Evolutionary conservation across 2,888 invertebrate species (phyloP), one percentile per base, ranked within the genome.

Genomic region (Cephus runcator): DNA sequence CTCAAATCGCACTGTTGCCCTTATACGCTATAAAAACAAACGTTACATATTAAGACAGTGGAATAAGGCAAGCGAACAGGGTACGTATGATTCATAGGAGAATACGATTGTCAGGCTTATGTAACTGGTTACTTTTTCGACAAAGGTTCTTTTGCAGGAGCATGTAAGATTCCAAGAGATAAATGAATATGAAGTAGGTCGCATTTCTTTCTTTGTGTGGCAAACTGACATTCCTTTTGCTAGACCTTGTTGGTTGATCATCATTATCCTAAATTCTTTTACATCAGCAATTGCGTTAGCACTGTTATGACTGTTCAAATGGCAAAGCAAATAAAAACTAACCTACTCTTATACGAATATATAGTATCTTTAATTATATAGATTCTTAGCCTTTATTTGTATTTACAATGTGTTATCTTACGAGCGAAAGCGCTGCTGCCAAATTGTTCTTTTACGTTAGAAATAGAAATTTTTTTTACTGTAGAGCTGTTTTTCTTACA

Each of bases 1-100:
- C 81, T 85, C 75, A 76, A 68, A 74, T 75, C 79, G 76, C 79
- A 79, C 78, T 73, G 56, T 73, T 76, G 78, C 73, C 69, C 30
- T 76, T 40, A 73, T 69, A 76, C 69, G 73, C 31, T 78, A 78
- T 73, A 76, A 56, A 78, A 76, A 78, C 56, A 56, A 56, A 56
- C 56, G 56, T 23, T 56, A 56, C 15, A 56, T 56, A 23, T 56
- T 56, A 9, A 56, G 56, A 23, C 56, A 6, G 56, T 56, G 56
- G 56, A 23, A 56, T 56, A 56, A 56, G 56, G 9, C 56, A 56
- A 56, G 56, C 56, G 23, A 23, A 56, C 23, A 56, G 56, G 56
- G 56, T 56, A 56, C 23, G 56, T 56, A 56, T 56, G 56, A 56
- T 56, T 56, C 56, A 56, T 56, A 23, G 23, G 56, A 56, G 23